Conservation (phyloP, 2,797 vertebrate genomes). For the Enteromius trimaculatus region DNA sequence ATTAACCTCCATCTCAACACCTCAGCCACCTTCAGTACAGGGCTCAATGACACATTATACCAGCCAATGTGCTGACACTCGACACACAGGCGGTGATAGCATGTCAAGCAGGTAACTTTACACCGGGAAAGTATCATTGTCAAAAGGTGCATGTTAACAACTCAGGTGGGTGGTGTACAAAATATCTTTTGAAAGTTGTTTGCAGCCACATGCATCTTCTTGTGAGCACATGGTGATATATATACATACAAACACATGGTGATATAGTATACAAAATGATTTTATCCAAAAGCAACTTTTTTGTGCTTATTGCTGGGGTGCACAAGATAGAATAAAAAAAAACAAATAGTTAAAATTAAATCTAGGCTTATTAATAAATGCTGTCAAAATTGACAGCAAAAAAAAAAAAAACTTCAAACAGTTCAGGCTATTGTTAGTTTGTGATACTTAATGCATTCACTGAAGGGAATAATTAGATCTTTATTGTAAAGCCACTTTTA, state of each 20-base stretch:
- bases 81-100: slow-evolving; percentile 42
- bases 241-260: neutral
- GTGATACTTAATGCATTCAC: neutral
- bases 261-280: slow-evolving; percentile 4
- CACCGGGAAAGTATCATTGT: slow-evolving; percentile 18
- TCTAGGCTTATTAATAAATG: neutral
- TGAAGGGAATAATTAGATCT: neutral
- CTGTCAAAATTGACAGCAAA: neutral
- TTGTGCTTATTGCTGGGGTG: neutral
- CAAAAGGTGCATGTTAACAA: slow-evolving; percentile 41
- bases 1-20: slow-evolving; percentile 50
- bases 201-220: slow-evolving; percentile 18
- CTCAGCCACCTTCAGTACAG: slow-evolving; percentile 38
- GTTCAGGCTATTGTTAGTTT: neutral
- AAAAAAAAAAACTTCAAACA: neutral
- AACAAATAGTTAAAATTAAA: neutral
- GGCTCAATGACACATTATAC: slow-evolving; percentile 52
- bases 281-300: slow-evolving; percentile 7
- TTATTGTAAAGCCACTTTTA: neutral
- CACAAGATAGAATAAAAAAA: neutral
- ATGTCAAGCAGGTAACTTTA: slow-evolving; percentile 52
- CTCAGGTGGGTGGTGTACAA: slow-evolving; percentile 33
- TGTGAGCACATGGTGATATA: slow-evolving; percentile 6
- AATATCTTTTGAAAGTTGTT: slow-evolving; percentile 45
- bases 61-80: slow-evolving; percentile 41